Conservation (phyloP, 2,888 invertebrate species). For the Tiliacea aurago region DNA sequence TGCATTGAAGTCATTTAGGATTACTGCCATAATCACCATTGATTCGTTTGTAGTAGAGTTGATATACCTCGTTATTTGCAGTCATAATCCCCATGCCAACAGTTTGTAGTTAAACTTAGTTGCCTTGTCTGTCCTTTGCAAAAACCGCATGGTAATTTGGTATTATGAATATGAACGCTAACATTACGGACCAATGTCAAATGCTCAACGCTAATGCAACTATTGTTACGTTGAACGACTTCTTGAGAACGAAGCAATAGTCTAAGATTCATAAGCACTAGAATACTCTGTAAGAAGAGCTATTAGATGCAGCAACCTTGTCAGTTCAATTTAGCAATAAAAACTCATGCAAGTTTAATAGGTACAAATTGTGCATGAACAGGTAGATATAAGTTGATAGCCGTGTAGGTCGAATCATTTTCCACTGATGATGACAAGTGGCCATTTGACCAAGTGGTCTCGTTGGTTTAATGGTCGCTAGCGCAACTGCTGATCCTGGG, state of each 20-base stretch:
- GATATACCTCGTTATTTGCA: too few relatives aligned
- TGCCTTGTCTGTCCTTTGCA: not conserved
- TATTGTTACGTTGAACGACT: not conserved
- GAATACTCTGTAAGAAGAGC: not conserved
- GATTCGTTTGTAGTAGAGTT: not conserved
- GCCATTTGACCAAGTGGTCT: too few relatives aligned
- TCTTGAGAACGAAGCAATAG: not conserved
- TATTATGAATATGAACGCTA: conserved; percentile 1
- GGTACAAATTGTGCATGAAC: not conserved
- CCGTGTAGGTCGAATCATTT: conserved; percentile 19
- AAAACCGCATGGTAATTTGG: not conserved
- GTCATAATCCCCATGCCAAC: too few relatives aligned
- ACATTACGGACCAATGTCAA: not conserved
- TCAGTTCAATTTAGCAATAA: conserved; percentile 22
- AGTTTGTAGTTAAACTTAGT: not conserved
- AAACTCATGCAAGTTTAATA: conserved; percentile 5
- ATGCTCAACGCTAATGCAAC: not conserved
- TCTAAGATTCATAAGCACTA: not conserved
- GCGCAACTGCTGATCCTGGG: not conserved
- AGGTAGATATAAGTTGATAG: conserved; percentile 17
- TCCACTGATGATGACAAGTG: not conserved
- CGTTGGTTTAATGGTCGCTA: not conserved
- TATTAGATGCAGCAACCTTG: conserved; percentile 14
- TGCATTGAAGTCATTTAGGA: not conserved
- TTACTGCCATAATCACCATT: not conserved